These are phyloP conservation scores for Lutjanus argentimaculatus DNA, from an alignment of 2,797 vertebrate genomes.

Conservation along the genomic window DNA sequence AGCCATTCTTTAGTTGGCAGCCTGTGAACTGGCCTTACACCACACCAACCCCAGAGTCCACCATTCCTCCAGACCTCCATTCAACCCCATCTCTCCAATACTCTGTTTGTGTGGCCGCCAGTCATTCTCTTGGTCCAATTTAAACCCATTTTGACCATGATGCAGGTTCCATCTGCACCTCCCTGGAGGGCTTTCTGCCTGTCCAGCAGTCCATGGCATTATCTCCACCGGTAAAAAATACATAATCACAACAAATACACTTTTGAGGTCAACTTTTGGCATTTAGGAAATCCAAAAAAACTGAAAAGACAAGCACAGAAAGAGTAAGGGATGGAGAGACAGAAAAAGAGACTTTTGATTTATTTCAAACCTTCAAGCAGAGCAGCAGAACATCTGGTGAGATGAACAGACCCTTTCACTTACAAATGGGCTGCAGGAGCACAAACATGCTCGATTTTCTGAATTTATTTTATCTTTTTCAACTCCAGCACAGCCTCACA, in stretches of 20 bases:
- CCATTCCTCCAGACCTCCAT: constrained; percentile 20
- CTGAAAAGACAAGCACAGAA: too few relatives aligned
- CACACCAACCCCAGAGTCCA: background rate
- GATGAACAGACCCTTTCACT: constrained; percentile 6
- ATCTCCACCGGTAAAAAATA: background rate
- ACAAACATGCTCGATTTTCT: background rate
- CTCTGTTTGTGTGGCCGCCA: background rate
- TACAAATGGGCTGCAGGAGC: background rate
- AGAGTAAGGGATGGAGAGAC: background rate
- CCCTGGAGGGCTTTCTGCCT: background rate
- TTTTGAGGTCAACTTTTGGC: background rate
- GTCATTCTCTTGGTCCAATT: constrained; percentile 17
- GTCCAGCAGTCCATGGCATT: constrained; percentile 13
- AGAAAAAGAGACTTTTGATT: background rate
- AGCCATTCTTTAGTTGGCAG: constrained; percentile 22
- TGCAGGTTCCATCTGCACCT: constrained; percentile 7
- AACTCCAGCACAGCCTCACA: background rate
- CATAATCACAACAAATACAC: constrained; percentile 7
- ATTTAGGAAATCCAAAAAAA: background rate
- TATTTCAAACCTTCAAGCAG: background rate
- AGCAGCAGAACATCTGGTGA: constrained; percentile 12
- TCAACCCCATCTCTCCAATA: background rate
- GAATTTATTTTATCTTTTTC: constrained; percentile 15
- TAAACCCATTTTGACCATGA: constrained; percentile 28
- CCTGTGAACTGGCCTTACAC: constrained; percentile 3